Percentiles rank a stretch among this genome's conserved stretches.
These are phyloP conservation scores for Battus philenor DNA, from an alignment of 1,140 invertebrate species.

Conservation along the genomic window DNA sequence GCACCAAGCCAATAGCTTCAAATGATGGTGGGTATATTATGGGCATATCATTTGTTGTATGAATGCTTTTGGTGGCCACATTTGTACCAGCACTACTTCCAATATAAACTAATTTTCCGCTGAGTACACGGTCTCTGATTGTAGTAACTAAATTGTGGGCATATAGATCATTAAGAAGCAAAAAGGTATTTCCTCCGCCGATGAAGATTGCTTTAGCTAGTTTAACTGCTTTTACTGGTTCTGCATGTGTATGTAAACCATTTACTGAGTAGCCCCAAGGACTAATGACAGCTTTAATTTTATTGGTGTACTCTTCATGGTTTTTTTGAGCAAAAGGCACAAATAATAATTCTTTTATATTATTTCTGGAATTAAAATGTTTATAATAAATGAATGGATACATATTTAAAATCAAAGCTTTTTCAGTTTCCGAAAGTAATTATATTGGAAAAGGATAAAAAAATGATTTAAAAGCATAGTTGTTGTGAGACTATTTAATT, in stretches of 20 bases:
- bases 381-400: no score
- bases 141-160: conserved; percentile 80
- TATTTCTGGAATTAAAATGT: conserved; percentile 79
- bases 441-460: no score
- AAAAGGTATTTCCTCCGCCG: conserved; percentile 88
- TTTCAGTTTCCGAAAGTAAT: no score
- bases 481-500: no score
- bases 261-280: conserved; percentile 81
- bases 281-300: conserved; percentile 77
- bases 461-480: no score
- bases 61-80: conserved; percentile 86
- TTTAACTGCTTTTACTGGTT: conserved; percentile 77
- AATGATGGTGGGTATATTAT: conserved; percentile 87
- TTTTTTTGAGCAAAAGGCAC: conserved; percentile 85
- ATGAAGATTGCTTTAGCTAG: conserved; percentile 84
- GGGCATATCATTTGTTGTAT: conserved; percentile 92
- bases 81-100: conserved; percentile 90
- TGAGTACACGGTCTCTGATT: conserved; percentile 79
- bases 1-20: conserved; percentile 83
- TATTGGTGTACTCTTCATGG: conserved; percentile 81
- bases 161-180: conserved; percentile 83
- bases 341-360: conserved; percentile 83
- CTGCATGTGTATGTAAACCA: conserved; percentile 78
- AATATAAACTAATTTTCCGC: conserved; percentile 84
- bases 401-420: no score